Base-by-base conservation (phyloP, 2,797 vertebrate species). In the Lemur catta region DNA sequence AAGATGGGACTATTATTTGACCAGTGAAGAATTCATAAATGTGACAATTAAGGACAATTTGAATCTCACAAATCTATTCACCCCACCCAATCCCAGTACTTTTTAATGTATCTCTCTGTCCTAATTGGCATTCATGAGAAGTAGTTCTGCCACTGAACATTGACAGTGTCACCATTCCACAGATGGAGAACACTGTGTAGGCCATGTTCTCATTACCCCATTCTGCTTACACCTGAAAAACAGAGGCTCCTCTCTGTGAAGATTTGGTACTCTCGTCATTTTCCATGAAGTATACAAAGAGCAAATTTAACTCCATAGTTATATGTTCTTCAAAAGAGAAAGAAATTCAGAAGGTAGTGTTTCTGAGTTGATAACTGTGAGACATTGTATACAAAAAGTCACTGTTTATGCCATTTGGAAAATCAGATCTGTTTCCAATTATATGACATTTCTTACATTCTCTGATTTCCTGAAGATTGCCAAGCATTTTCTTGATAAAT, bases 41-140 rank as follows among this genome's bases (percentile, higher is more conserved):
- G 33, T 92, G 48, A 95, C 74, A 61, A 26, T 43, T 80, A 84
- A 85, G 78, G 48, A 84, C 89, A 35, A 95, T 96, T 88, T 93
- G 61, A 94, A 61, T 80, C 82, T 82, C 38, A 38, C 81, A 92
- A 43, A 87, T 86, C 4, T 85, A 35, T 79, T 65, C 81, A 84
- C 50, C 33, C 57, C 55, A n/a, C 30, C 18, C n/a, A 91, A 8
- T 91, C 33, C 57, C 48, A 63, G 2, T 72, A 10, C 22, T 76
- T 85, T 80, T 80, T 75, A 89, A 67, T 72, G 33, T 69, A 67
- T 93, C 43, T 89, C 72, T 76, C 67, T 92, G 61, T 93, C 71
- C 41, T 94, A 22, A 50, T 48, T 91, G 50, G 17, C 63, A 63
- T 69, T 81, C 90, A 84, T 92, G 48, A 74, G 63, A 92, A 76